Conservation (phyloP, 2,888 invertebrate species). For the Lymantria dispar region DNA sequence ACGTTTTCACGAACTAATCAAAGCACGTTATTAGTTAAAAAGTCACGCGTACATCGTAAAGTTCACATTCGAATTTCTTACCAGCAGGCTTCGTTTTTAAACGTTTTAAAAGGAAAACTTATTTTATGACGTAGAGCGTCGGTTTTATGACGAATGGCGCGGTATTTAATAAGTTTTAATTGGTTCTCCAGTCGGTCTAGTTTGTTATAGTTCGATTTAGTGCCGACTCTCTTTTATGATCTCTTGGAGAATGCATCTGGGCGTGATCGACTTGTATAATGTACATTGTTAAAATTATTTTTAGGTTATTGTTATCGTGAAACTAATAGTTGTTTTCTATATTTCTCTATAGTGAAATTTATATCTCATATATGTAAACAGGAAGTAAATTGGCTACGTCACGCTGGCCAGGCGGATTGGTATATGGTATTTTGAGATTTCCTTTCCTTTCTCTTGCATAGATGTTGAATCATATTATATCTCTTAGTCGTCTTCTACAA, state of each 20-base stretch:
- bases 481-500: no score
- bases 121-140: constrained; percentile 53
- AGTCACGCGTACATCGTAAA: constrained; percentile 58
- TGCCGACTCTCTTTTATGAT: constrained; percentile 13
- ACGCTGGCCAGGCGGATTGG: no score
- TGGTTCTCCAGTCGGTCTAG: constrained; percentile 45
- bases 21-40: constrained; percentile 52
- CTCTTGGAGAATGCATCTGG: constrained; percentile 3
- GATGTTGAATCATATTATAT: no score
- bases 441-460: no score
- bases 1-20: constrained; percentile 48
- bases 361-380: no score
- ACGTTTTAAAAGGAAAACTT: constrained; percentile 67
- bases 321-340: no score
- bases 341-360: no score
- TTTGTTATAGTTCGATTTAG: constrained; percentile 36
- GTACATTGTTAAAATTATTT: not conserved
- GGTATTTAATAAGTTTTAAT: constrained; percentile 76
- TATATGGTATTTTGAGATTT: no score
- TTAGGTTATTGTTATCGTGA: not conserved
- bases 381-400: no score
- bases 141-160: constrained; percentile 60
- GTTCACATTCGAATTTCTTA: constrained; percentile 38
- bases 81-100: constrained; percentile 43
- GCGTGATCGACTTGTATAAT: not conserved